These are phyloP conservation scores for human DNA, from an alignment of 2,113 vertebrate species.

Conservation along the genomic window GRCh38 chr22:47856501-47857000, in stretches of 20 bases:
- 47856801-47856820: neutral
- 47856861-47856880: neutral
- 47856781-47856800: neutral
- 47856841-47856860: neutral
- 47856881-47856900: neutral
- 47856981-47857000: too few species aligned
- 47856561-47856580: neutral
- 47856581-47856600: neutral
- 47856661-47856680: neutral
- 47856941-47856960: neutral
- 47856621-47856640: neutral
- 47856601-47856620: neutral
- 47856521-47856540: neutral
- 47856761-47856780: rapidly evolving
- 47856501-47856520: neutral
- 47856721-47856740: neutral
- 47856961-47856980: neutral
- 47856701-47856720: neutral
- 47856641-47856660: neutral
- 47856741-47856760: neutral
- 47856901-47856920: neutral
- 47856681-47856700: neutral
- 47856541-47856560: neutral
- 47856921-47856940: neutral
- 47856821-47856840: neutral